These are phyloP conservation scores for Athetis lepigone DNA, from an alignment of 2,888 invertebrate species.

Conservation along the genomic window DNA sequence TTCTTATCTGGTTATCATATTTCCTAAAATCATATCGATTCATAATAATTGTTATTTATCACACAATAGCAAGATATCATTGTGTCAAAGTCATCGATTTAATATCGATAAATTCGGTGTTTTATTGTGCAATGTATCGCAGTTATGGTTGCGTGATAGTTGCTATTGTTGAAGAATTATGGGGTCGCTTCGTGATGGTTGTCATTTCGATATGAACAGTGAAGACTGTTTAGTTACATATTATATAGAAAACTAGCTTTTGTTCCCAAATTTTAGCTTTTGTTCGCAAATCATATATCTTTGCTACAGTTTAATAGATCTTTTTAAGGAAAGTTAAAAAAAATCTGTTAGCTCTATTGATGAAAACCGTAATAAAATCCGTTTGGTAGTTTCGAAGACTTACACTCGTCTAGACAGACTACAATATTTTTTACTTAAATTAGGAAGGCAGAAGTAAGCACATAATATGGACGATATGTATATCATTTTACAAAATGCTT, in stretches of 20 bases:
- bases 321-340: no score
- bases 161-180: slow-evolving; percentile 28
- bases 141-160: slow-evolving; percentile 34
- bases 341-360: no score
- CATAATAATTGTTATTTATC: slow-evolving; percentile 39
- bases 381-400: no score
- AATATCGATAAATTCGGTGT: slow-evolving; percentile 34
- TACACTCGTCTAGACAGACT: no score
- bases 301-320: no score
- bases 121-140: slow-evolving; percentile 39
- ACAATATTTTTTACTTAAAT: no score
- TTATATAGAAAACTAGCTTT: no score
- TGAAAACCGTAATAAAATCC: no score
- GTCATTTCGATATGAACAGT: slow-evolving; percentile 14
- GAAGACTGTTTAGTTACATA: neutral
- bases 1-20: slow-evolving; percentile 41
- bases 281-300: no score
- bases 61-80: slow-evolving; percentile 46
- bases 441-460: no score
- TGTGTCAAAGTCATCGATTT: slow-evolving; percentile 39
- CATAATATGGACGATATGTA: no score
- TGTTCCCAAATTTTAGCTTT: no score
- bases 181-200: slow-evolving; percentile 4
- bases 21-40: slow-evolving; percentile 47
- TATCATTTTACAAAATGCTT: neutral